Base-by-base conservation (phyloP, 2,113 vertebrate genomes). In the Cephalopholis sonnerati region DNA sequence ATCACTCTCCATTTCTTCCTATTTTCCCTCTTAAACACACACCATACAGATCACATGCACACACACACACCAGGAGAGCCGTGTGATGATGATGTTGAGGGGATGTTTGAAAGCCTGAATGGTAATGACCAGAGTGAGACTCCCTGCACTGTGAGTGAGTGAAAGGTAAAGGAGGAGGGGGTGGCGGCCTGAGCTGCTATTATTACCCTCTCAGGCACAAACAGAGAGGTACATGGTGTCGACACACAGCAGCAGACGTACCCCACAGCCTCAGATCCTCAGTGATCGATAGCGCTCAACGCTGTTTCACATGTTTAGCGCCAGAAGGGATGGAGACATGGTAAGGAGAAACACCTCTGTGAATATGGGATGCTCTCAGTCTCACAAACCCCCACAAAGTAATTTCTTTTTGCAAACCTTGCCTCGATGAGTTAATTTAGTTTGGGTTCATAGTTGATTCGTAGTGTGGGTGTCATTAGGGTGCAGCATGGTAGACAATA, bases 201-300 rank as follows among this genome's bases (percentile, higher is more conserved):
- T 93, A 89, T 93, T 92, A 87, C 65, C 79, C 81, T 92, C 80
- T 89, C 70, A 70, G 82, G 85, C 74, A 32, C 69, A 81, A 87
- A 91, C 74, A 54, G 59, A 88, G 75, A 90, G 77, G 71, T 83
- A 54, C 78, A 68, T n/a, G 48, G 29, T 85, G 73, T 82, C 1
- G 27, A 79, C 41, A 44, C 41, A 44, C 41, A 44, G 41, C 41
- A 44, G 84, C 65, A 91, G 86, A 86, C 54, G 39, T 85, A 81
- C 70, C 91, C 90, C 66, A 61, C 80, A 83, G 92, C 82, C 64
- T 86, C 39, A 54, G 66, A 79, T 87, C 81, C 72, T 25, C 82
- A 29, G 55, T 62, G 84, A 94, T 94, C 93, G 77, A 94, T 94
- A 85, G 71, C 29, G 69, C 86, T 75, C 90, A 79, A 71, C 65